Conservation (phyloP, 2,113 vertebrate genomes). For the Serinus canaria region DNA sequence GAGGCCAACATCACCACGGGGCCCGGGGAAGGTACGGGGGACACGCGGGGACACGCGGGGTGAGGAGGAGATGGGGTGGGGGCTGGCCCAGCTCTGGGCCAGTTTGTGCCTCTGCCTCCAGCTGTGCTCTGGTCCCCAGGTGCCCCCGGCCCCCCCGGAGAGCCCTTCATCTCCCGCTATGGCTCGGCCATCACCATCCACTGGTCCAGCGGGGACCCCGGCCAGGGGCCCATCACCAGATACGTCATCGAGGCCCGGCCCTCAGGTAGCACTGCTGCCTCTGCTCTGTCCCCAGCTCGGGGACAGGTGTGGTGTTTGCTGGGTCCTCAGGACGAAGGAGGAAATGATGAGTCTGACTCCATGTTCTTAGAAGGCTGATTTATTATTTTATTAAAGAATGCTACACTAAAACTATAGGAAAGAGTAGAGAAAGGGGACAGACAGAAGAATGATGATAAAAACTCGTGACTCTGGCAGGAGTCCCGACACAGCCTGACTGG, state of each 20-base stretch:
- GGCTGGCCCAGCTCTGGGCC: neutral
- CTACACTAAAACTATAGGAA: no score
- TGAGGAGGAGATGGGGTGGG: accelerated
- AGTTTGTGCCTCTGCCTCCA: accelerated
- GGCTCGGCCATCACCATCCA: constrained; percentile 93
- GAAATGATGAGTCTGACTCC: no score
- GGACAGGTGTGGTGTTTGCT: no score
- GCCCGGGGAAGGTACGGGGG: constrained; percentile 87
- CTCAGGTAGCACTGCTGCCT: constrained; percentile 79
- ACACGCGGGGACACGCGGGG: accelerated
- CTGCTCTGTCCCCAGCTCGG: accelerated
- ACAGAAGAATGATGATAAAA: no score
- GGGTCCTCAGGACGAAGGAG: no score
- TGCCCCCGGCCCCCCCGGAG: constrained; percentile 90
- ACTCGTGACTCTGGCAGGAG: no score
- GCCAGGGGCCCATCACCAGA: constrained; percentile 90
- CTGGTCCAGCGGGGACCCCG: constrained; percentile 92
- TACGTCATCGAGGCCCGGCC: constrained; percentile 95
- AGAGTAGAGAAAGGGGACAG: no score
- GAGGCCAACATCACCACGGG: constrained; percentile 96
- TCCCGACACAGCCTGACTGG: no score
- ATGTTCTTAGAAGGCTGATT: no score
- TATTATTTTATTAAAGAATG: no score
- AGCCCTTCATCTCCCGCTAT: constrained; percentile 91
- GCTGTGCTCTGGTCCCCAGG: constrained; percentile 70